Evolutionary conservation across 1,140 invertebrate genomes (phyloP), one percentile per base, ranked within the genome.

Genomic region (Adoxophyes honmai): DNA sequence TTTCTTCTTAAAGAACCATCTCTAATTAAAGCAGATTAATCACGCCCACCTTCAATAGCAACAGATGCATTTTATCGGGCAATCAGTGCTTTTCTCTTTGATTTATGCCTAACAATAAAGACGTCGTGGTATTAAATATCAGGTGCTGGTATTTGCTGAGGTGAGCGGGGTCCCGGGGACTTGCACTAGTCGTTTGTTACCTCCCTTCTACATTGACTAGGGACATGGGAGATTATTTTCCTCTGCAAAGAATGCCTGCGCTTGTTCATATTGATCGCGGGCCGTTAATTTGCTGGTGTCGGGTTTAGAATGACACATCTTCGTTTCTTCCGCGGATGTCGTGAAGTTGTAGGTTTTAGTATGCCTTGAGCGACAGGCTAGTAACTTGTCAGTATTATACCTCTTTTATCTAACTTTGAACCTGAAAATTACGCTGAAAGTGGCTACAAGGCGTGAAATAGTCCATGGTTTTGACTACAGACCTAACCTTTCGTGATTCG

Each of bases 71-170:
- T 68, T 62, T 60, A 66, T 64, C 60, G 39, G 34, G 44, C 59
- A 60, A 68, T 62, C 66, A 71, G 52, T 14, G 52, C 56, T 66
- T 61, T 55, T 52, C 52, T 33, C 5, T 58, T 13, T 59, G 61
- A 71, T 71, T 68, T 66, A 71, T 66, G 54, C 37, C 13, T 28
- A 34, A 60, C 60, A 59, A 64, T 71, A 62, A 63, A 66, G 58
- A 62, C 65, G 61, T 66, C 38, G 14, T 55, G 57, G 63, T 64
- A 64, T 64, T 62, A 62, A 67, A 67, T 69, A 69, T 70, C 62
- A 58, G 54, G 52, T 59, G 62, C 28, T 55, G 42, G 52, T 51
- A 55, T 52, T 34, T 36, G 9, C 38, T n/a, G 42, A 48, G 42
- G 21, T 48, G 18, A 48, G 42, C n/a, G 8, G 11, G 42, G 42